Evolutionary conservation across 2,797 vertebrate genomes (phyloP).

Genomic region (Rachycentron canadum): DNA sequence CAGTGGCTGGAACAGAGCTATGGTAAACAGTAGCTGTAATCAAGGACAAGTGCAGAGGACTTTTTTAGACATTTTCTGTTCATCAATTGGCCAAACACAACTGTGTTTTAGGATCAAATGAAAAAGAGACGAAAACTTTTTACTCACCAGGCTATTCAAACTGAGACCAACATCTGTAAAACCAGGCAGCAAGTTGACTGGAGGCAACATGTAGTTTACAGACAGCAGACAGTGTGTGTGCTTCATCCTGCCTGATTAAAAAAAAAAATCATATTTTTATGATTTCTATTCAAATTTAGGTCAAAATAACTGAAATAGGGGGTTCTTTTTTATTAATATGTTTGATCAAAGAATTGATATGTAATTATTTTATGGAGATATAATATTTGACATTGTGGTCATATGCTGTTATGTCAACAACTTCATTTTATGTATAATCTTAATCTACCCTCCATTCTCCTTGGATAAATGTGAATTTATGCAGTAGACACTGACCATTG

Average conservation of each 20-base stretch:
- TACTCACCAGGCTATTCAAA: constrained; percentile 30
- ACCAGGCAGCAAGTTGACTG: background rate
- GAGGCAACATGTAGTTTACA: constrained; percentile 3
- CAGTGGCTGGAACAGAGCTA: constrained; percentile 94
- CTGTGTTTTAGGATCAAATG: constrained; percentile 39
- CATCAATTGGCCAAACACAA: constrained; percentile 63
- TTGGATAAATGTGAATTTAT: constrained; percentile 23
- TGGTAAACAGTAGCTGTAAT: constrained; percentile 86
- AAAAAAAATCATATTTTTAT: constrained; percentile 24
- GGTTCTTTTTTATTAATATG: constrained; percentile 31
- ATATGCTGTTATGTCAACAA: constrained; percentile 55
- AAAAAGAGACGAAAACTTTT: constrained; percentile 45
- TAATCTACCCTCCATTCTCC: constrained; percentile 20
- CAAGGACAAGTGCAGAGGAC: constrained; percentile 64
- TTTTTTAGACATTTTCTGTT: constrained; percentile 83
- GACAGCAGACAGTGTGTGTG: constrained; percentile 35
- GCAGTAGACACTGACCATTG: constrained; percentile 20
- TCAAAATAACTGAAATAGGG: constrained; percentile 60
- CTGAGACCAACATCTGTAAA: constrained; percentile 28
- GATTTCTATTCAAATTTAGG: constrained; percentile 42
- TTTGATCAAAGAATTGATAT: constrained; percentile 6
- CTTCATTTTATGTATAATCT: constrained; percentile 43
- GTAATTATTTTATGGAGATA: constrained; percentile 55
- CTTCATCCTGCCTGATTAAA: constrained; percentile 25
- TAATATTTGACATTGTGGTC: constrained; percentile 44